These are phyloP conservation scores for Pammene fasciana DNA, from an alignment of 2,888 invertebrate genomes.

Conservation along the genomic window DNA sequence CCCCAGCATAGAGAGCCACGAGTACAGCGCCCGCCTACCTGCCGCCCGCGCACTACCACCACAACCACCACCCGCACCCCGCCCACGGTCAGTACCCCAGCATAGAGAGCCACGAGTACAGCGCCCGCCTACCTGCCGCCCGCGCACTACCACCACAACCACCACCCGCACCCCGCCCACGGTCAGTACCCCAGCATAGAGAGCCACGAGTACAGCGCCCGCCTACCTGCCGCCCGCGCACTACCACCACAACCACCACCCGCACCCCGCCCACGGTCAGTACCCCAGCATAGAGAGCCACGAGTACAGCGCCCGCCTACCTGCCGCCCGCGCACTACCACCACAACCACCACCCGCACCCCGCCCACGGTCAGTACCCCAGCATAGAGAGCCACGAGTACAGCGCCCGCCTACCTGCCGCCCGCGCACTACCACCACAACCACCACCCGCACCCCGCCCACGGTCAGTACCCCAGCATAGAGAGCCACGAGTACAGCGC, in stretches of 20 bases:
- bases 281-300: background rate
- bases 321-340: background rate
- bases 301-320: background rate
- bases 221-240: background rate
- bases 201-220: background rate
- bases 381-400: background rate
- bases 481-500: background rate
- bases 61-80: conserved; percentile 46
- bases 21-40: background rate
- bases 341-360: conserved; percentile 4
- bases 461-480: background rate
- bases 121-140: background rate
- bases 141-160: conserved; percentile 4
- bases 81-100: conserved; percentile 42
- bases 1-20: too few species aligned
- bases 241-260: conserved; percentile 4
- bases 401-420: background rate
- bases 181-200: background rate
- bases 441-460: conserved; percentile 1
- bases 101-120: background rate
- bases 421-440: conserved; percentile 1
- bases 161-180: conserved; percentile 1
- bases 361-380: background rate
- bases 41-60: background rate
- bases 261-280: background rate